A percentile compares a stretch with the other conserved stretches of the same genome.
These are phyloP conservation scores for Lethocerus indicus DNA, from an alignment of 1,140 invertebrate species.

Conservation along the genomic window DNA sequence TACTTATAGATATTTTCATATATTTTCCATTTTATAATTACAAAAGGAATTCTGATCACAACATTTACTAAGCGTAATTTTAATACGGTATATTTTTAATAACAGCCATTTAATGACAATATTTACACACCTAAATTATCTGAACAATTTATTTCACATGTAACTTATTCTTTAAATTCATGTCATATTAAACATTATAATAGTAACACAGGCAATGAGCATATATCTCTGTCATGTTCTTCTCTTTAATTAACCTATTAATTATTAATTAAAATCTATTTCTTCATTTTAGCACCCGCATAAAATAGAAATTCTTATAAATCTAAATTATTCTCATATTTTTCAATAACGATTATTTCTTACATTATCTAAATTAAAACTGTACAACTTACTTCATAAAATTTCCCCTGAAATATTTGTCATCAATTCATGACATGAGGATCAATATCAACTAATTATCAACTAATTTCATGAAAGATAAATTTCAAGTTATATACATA, in stretches of 20 bases:
- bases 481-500: conserved; percentile 14
- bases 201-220: conserved; percentile 12
- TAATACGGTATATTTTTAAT: background rate
- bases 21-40: conserved; percentile 6
- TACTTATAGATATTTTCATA: no score
- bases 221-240: no score
- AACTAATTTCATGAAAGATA: background rate
- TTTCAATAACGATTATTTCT: background rate
- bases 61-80: conserved; percentile 12
- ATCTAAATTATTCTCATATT: conserved; percentile 5
- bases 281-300: background rate
- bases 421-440: background rate
- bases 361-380: background rate
- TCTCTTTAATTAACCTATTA: conserved; percentile 1
- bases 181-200: background rate
- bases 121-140: background rate
- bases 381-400: background rate
- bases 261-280: conserved; percentile 3
- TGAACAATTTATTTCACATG: background rate
- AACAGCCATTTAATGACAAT: conserved; percentile 1
- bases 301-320: no score
- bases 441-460: background rate
- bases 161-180: background rate
- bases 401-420: background rate
- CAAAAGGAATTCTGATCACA: conserved; percentile 10